These are phyloP conservation scores for Scolopax rusticola DNA, from an alignment of 2,797 vertebrate species.

Conservation along the genomic window DNA sequence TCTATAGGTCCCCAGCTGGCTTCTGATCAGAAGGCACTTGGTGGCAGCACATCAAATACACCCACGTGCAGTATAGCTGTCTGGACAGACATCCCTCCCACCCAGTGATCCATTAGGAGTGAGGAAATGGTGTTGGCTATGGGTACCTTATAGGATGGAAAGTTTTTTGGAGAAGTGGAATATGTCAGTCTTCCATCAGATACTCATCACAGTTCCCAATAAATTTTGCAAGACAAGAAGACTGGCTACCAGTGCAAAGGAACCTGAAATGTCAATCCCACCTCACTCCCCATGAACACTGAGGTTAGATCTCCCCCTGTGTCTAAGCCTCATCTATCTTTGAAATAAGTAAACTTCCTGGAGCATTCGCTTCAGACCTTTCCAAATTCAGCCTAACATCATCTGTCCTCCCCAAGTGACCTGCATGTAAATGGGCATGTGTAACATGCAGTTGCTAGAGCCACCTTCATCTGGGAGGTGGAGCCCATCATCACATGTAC, in stretches of 20 bases:
- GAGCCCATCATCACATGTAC: background rate
- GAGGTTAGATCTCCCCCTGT: background rate
- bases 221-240: background rate
- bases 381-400: background rate
- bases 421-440: background rate
- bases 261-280: background rate
- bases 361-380: background rate
- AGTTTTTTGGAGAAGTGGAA: background rate
- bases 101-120: background rate
- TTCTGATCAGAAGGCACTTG: slow-evolving; percentile 52
- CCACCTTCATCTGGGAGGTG: background rate
- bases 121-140: background rate
- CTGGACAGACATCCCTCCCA: slow-evolving; percentile 29
- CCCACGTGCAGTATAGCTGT: slow-evolving; percentile 15
- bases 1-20: slow-evolving; percentile 45
- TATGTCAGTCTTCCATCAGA: slow-evolving; percentile 24
- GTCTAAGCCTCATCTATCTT: background rate
- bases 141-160: slow-evolving; percentile 20
- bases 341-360: background rate
- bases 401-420: background rate
- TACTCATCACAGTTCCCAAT: background rate
- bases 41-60: slow-evolving; percentile 69
- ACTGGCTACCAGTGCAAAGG: background rate
- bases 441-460: background rate
- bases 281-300: background rate